These are phyloP conservation scores for Yasuhikotakia modesta DNA, from an alignment of 2,797 vertebrate genomes.

Conservation along the genomic window DNA sequence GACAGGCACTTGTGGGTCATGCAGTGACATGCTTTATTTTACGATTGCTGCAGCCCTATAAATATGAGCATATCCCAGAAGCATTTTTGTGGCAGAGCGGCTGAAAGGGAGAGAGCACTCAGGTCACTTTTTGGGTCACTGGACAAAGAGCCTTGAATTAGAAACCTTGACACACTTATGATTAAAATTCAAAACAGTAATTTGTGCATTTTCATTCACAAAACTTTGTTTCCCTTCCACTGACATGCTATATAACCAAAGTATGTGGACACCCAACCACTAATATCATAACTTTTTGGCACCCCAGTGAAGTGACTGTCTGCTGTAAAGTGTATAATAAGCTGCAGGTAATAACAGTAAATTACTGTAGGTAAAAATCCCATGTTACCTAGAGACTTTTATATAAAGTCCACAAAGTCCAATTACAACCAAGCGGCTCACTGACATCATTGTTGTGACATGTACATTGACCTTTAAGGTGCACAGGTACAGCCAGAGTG, in stretches of 20 bases:
- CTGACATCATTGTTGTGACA: too few relatives aligned
- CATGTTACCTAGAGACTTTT: too few relatives aligned
- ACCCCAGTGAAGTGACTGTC: not conserved
- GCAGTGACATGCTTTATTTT: slow-evolving; percentile 1
- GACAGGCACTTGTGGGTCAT: not conserved
- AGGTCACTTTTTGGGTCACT: slow-evolving; percentile 16
- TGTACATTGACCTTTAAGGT: too few relatives aligned
- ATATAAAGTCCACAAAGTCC: too few relatives aligned
- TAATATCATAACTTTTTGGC: too few relatives aligned
- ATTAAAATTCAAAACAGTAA: not conserved
- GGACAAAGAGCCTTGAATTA: slow-evolving; percentile 9
- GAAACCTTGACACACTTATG: not conserved
- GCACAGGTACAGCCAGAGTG: too few relatives aligned
- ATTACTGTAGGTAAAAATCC: too few relatives aligned
- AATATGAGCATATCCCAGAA: not conserved
- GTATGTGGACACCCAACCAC: too few relatives aligned
- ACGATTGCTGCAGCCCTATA: not conserved
- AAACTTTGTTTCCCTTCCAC: not conserved
- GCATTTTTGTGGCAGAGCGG: slow-evolving; percentile 1
- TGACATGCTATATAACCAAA: not conserved
- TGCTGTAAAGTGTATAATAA: not conserved
- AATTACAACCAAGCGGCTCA: too few relatives aligned
- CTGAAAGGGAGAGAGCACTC: not conserved
- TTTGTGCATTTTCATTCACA: not conserved
- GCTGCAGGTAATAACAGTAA: not conserved